phyloP scores from a whole-genome alignment of 1,140 invertebrate genomes.

The Bombus superbus region DNA sequence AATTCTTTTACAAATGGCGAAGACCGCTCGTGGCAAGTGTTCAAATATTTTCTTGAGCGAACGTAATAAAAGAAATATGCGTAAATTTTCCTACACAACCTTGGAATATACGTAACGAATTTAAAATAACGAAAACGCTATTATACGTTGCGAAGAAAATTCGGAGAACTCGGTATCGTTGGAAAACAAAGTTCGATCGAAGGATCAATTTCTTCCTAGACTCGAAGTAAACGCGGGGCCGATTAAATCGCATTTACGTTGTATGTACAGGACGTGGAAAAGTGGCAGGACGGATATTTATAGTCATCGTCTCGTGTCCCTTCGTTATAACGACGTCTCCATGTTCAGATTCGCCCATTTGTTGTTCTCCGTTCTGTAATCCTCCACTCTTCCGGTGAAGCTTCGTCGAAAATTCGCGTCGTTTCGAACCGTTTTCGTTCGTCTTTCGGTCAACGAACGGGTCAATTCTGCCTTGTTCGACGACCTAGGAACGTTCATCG shows the following conservation, averaged over 20 bases:
- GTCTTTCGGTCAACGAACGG: slow-evolving; percentile 74
- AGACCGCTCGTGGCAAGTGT: too few species aligned
- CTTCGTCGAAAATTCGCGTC: slow-evolving; percentile 69
- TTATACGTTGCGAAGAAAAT: not conserved
- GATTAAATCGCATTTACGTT: slow-evolving; percentile 8
- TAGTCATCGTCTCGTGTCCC: slow-evolving; percentile 6
- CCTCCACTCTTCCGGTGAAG: slow-evolving; percentile 69
- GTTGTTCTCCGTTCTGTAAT: slow-evolving; percentile 53
- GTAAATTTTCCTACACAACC: too few species aligned
- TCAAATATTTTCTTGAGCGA: too few species aligned
- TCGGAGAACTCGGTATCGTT: not conserved
- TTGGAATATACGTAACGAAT: too few species aligned
- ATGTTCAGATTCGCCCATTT: slow-evolving; percentile 78
- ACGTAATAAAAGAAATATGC: too few species aligned
- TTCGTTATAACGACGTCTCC: slow-evolving; percentile 79
- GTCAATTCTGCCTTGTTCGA: slow-evolving; percentile 56
- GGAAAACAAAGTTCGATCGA: not conserved
- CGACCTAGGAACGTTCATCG: not conserved
- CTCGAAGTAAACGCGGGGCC: slow-evolving; percentile 1
- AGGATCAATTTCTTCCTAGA: not conserved
- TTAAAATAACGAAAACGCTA: not conserved
- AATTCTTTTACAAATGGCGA: too few species aligned
- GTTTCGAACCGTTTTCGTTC: slow-evolving; percentile 57
- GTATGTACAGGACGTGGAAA: slow-evolving; percentile 38
- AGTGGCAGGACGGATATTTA: slow-evolving; percentile 64